These are phyloP conservation scores for Petrocephalus zakoni DNA, from an alignment of 2,113 vertebrate species.

Conservation along the genomic window DNA sequence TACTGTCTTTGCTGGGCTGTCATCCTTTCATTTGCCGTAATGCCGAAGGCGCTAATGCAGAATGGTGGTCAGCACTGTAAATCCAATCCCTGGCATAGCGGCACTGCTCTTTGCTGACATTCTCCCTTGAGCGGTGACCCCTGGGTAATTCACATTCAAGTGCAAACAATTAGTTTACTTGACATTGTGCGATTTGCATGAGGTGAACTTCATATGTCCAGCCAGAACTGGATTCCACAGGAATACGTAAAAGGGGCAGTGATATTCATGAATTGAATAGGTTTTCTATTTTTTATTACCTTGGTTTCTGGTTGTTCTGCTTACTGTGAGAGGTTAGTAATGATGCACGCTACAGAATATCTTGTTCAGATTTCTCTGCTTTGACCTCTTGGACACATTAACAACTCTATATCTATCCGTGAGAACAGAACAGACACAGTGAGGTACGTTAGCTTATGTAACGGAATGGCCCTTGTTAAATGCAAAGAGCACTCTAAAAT, in stretches of 20 bases:
- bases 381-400: background rate
- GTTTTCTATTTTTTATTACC: background rate
- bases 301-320: background rate
- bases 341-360: background rate
- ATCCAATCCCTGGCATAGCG: background rate
- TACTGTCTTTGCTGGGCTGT: background rate
- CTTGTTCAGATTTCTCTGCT: background rate
- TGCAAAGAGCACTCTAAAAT: background rate
- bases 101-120: background rate
- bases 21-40: background rate
- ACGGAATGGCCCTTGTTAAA: background rate
- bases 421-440: background rate
- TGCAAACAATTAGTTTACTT: conserved; percentile 7
- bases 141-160: conserved; percentile 10
- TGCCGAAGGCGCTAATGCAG: background rate
- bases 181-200: conserved; percentile 9
- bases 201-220: conserved; percentile 2
- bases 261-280: background rate
- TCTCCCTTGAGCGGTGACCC: background rate
- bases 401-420: background rate
- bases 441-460: background rate
- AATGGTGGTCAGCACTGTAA: conserved; percentile 4
- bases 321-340: no score
- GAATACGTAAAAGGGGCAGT: background rate
- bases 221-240: background rate